A percentile compares a stretch with the other conserved stretches of the same genome.
These are phyloP conservation scores for Schizothorax lantsangensis DNA, from an alignment of 2,797 vertebrate genomes.

Conservation along the genomic window DNA sequence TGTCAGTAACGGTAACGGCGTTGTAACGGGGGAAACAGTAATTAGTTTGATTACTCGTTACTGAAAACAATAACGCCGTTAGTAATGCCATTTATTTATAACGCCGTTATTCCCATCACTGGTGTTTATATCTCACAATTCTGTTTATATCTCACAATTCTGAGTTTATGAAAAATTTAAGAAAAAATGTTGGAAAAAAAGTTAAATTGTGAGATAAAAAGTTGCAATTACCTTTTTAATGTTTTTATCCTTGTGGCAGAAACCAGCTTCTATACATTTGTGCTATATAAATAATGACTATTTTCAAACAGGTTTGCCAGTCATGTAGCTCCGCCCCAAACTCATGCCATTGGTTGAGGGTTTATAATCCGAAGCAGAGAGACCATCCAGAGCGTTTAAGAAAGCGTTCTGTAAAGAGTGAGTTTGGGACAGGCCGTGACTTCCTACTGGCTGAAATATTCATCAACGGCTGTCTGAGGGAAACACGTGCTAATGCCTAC, in stretches of 20 bases:
- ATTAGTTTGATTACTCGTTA: too few species aligned
- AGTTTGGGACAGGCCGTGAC: slow-evolving; percentile 39
- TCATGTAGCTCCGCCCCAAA: background rate
- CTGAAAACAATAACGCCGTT: too few species aligned
- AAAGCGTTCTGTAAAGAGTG: slow-evolving; percentile 29
- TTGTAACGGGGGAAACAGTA: too few species aligned
- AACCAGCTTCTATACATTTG: background rate
- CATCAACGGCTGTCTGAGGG: slow-evolving; percentile 66
- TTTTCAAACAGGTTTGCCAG: background rate
- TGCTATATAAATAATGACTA: background rate
- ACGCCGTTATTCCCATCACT: too few species aligned
- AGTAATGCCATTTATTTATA: too few species aligned
- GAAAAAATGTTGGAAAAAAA: background rate
- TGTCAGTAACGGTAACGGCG: too few species aligned
- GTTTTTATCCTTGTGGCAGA: background rate
- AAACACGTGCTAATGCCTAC: slow-evolving; percentile 71
- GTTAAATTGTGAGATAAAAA: background rate
- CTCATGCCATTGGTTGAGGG: background rate
- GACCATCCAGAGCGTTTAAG: background rate
- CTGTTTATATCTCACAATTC: background rate
- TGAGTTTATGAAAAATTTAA: background rate
- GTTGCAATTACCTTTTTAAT: background rate
- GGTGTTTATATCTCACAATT: background rate
- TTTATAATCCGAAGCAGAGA: background rate
- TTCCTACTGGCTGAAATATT: slow-evolving; percentile 66